Conservation (phyloP, 1,140 invertebrate genomes). For the Zaprionus tsacasi region DNA sequence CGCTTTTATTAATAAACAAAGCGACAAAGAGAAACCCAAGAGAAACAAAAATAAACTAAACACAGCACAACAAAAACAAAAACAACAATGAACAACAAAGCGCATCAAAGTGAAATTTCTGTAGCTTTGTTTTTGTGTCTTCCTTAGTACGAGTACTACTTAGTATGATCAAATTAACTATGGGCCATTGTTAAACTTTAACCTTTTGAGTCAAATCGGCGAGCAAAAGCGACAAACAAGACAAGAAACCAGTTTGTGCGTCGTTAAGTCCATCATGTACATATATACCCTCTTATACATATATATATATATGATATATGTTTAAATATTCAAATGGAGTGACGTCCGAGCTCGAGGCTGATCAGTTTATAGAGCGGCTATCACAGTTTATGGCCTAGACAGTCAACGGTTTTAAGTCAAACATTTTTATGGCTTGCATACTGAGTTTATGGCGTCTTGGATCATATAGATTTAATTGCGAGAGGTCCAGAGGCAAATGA, state of each 20-base stretch:
- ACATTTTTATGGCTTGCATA: conserved; percentile 52
- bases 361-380: conserved; percentile 52
- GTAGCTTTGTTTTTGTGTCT: conserved; percentile 30
- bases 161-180: conserved; percentile 45
- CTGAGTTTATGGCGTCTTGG: conserved; percentile 56
- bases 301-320: conserved; percentile 19
- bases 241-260: conserved; percentile 53
- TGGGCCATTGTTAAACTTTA: conserved; percentile 67
- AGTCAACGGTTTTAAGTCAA: conserved; percentile 62
- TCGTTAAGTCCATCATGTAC: conserved; percentile 15
- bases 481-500: conserved; percentile 33
- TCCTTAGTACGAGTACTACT: conserved; percentile 30
- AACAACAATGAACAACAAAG: conserved; percentile 25
- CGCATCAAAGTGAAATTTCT: conserved; percentile 57
- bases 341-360: conserved; percentile 61
- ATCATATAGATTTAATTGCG: no score
- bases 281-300: conserved; percentile 6
- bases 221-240: conserved; percentile 12
- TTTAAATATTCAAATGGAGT: conserved; percentile 58
- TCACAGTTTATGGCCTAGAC: conserved; percentile 70
- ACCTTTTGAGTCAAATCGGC: conserved; percentile 62
- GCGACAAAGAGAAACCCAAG: conserved; percentile 28
- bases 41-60: conserved; percentile 21
- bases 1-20: conserved; percentile 75
- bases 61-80: no score